Percentiles rank a stretch among this genome's conserved stretches.
These are phyloP conservation scores for Parasteatoda tepidariorum DNA, from an alignment of 1,140 invertebrate genomes.

Conservation along the genomic window DNA sequence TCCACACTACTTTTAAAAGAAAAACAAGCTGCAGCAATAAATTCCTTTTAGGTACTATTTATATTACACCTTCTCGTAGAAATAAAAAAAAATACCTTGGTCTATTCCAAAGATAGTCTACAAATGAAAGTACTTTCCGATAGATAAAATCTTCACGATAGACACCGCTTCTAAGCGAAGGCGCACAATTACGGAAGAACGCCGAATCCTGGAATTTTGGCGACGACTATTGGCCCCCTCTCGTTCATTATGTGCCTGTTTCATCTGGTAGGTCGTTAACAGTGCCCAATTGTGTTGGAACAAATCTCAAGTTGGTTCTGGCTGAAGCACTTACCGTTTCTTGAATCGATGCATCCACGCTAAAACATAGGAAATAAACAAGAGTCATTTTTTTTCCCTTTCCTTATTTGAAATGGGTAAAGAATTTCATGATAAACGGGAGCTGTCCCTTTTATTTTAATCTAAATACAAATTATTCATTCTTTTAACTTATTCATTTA, in stretches of 20 bases:
- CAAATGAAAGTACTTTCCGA: conserved; percentile 25
- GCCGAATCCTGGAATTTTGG: conserved; percentile 4
- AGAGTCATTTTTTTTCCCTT: not conserved
- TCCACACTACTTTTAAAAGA: too few relatives aligned
- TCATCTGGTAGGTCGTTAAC: conserved; percentile 34
- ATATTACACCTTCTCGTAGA: too few relatives aligned
- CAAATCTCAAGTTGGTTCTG: conserved; percentile 32
- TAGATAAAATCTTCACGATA: conserved; percentile 24
- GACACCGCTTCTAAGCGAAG: not conserved
- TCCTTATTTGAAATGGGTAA: not conserved
- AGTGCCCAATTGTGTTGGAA: conserved; percentile 29
- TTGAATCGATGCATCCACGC: not conserved
- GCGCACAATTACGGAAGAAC: conserved; percentile 17
- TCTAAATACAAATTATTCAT: too few relatives aligned
- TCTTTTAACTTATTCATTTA: too few relatives aligned
- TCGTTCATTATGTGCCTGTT: conserved; percentile 32
- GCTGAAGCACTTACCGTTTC: conserved; percentile 6
- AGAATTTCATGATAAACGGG: conserved; percentile 11
- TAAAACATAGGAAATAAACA: conserved; percentile 3
- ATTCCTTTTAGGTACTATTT: too few relatives aligned
- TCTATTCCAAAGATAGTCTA: not conserved
- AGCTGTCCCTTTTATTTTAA: too few relatives aligned
- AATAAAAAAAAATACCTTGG: not conserved
- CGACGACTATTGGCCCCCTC: conserved; percentile 10
- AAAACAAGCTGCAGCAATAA: too few relatives aligned